Conservation (phyloP, 2,797 vertebrate species). For the Fistularia commersonii region DNA sequence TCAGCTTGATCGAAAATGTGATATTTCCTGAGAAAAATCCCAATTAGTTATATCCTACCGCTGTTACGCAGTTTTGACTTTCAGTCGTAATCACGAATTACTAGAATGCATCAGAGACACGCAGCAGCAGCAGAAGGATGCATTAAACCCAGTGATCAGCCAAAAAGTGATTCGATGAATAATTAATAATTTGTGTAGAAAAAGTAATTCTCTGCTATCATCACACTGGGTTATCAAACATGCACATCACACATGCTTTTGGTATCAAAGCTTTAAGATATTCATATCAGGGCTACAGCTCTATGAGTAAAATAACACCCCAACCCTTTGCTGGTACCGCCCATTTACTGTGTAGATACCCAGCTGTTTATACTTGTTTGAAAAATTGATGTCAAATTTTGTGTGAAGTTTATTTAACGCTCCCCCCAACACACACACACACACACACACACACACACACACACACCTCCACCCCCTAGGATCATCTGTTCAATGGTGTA, state of each 20-base stretch:
- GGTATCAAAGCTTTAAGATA: conserved; percentile 29
- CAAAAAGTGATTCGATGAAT: conserved; percentile 50
- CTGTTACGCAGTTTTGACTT: conserved; percentile 5
- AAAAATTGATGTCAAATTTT: too few relatives aligned
- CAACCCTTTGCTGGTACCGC: too few relatives aligned
- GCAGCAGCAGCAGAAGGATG: conserved; percentile 27
- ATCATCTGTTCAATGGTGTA: too few relatives aligned
- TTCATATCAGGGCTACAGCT: conserved; percentile 6
- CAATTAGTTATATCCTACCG: neutral
- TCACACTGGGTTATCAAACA: conserved; percentile 35
- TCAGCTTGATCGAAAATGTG: neutral
- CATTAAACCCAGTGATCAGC: conserved; percentile 43
- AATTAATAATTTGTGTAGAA: conserved; percentile 48
- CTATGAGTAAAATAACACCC: too few relatives aligned
- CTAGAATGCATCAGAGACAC: conserved; percentile 20
- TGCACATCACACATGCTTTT: conserved; percentile 15
- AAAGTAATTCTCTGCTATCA: conserved; percentile 29
- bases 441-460: too few relatives aligned
- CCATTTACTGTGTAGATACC: too few relatives aligned
- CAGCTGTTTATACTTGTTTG: too few relatives aligned
- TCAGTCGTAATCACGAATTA: conserved; percentile 6
- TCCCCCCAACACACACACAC: too few relatives aligned
- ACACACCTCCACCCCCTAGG: too few relatives aligned
- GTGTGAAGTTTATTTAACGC: too few relatives aligned
- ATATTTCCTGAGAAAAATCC: neutral